Evolutionary conservation across 2,113 vertebrate species (phyloP).

Genomic region (Leucopternis melanops): DNA sequence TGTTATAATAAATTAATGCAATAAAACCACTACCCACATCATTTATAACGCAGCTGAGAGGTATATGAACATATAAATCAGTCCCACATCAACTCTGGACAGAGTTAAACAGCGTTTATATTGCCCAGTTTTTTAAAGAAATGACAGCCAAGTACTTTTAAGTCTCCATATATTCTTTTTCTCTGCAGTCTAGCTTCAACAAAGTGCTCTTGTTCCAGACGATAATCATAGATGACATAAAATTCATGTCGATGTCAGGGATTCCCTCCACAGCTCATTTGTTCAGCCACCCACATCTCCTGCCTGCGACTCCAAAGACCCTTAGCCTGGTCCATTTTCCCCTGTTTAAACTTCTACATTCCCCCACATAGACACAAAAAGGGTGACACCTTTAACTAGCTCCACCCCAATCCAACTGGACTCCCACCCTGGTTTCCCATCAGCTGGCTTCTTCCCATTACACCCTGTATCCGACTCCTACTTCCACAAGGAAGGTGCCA

Average conservation of each 20-base stretch:
- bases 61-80: not conserved
- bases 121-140: not conserved
- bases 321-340: not conserved
- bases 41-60: not conserved
- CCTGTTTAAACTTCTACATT: not conserved
- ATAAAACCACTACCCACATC: not conserved
- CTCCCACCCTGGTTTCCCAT: not conserved
- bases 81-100: not conserved
- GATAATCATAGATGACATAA: not conserved
- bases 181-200: not conserved
- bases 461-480: too few relatives aligned
- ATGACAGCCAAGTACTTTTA: not conserved
- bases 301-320: not conserved
- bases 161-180: not conserved
- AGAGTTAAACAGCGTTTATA: not conserved
- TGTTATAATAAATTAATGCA: conserved; percentile 73
- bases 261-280: not conserved
- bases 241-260: not conserved
- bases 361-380: not conserved
- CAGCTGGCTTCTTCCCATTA: not conserved
- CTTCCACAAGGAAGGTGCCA: too few relatives aligned
- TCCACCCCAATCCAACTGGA: not conserved
- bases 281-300: not conserved
- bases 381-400: not conserved
- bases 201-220: not conserved